Percentiles rank a stretch among this genome's conserved stretches.
These are phyloP conservation scores for Hermaeophaga mercurialis DNA, from an alignment of 2,888 invertebrate genomes.

Conservation along the genomic window DNA sequence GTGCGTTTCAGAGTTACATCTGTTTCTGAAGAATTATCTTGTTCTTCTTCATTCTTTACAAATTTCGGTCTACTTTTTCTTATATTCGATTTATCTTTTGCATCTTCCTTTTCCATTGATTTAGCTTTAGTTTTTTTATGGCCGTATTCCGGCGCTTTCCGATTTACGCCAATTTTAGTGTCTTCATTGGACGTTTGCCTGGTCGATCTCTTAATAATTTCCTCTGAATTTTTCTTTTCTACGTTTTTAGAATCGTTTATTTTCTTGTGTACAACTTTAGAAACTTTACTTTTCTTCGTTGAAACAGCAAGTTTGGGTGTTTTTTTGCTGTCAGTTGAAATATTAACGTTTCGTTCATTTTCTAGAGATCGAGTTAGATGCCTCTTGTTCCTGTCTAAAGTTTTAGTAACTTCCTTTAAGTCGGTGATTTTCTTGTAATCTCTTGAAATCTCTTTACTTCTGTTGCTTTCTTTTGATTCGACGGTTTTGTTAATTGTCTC, in stretches of 20 bases:
- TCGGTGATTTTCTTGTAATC: conserved; percentile 40
- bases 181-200: background rate
- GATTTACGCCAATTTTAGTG: background rate
- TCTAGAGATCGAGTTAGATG: conserved; percentile 36
- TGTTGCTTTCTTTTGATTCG: conserved; percentile 10
- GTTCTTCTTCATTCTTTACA: background rate
- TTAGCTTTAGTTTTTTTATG: background rate
- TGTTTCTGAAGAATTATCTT: background rate
- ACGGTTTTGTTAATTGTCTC: conserved; percentile 11
- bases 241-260: conserved; percentile 3
- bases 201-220: background rate
- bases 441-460: conserved; percentile 28
- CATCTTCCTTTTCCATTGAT: background rate
- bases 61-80: background rate
- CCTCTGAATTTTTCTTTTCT: conserved; percentile 1
- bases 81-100: background rate
- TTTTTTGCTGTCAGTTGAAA: conserved; percentile 44
- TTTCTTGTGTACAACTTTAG: conserved; percentile 15
- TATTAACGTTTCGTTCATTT: conserved; percentile 51
- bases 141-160: background rate
- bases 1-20: no score
- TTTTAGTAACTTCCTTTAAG: conserved; percentile 33
- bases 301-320: conserved; percentile 22
- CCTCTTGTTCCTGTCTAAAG: conserved; percentile 32
- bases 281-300: conserved; percentile 24